phyloP scores from a whole-genome alignment of 2,113 vertebrate genomes.

The Chlorodrepanis virens region DNA sequence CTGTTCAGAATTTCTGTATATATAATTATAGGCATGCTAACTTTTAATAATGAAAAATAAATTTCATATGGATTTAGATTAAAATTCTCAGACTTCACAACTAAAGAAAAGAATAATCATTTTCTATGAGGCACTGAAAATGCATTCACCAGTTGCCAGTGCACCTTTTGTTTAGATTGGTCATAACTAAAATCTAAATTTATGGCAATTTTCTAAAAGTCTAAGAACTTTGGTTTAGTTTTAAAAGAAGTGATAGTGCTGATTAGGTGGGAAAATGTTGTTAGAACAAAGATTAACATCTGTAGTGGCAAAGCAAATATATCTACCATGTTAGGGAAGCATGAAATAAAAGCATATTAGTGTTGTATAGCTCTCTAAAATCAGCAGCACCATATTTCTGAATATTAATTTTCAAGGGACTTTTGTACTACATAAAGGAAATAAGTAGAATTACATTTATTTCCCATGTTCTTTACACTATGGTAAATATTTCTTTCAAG shows the following conservation, averaged over 20 bases:
- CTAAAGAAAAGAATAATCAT: background rate
- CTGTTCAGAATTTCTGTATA: no score
- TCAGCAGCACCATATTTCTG: background rate
- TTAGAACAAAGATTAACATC: background rate
- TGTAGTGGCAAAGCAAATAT: background rate
- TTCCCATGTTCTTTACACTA: background rate
- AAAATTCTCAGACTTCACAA: background rate
- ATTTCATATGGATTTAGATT: background rate
- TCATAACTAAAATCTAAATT: background rate
- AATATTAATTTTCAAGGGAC: background rate
- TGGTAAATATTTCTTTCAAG: background rate
- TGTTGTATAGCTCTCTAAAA: background rate
- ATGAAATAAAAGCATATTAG: background rate
- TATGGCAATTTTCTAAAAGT: background rate
- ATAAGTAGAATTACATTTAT: background rate
- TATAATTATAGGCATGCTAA: background rate
- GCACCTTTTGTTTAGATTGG: background rate
- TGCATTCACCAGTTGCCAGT: background rate
- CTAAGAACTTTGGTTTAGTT: background rate
- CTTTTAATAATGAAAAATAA: background rate
- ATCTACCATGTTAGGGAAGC: background rate
- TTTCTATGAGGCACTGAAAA: background rate
- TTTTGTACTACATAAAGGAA: background rate
- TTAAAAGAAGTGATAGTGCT: background rate
- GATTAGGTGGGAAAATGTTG: background rate